Percentiles rank a stretch among this genome's conserved stretches.
These are phyloP conservation scores for Patella pellucida DNA, from an alignment of 2,888 invertebrate genomes.

Conservation along the genomic window DNA sequence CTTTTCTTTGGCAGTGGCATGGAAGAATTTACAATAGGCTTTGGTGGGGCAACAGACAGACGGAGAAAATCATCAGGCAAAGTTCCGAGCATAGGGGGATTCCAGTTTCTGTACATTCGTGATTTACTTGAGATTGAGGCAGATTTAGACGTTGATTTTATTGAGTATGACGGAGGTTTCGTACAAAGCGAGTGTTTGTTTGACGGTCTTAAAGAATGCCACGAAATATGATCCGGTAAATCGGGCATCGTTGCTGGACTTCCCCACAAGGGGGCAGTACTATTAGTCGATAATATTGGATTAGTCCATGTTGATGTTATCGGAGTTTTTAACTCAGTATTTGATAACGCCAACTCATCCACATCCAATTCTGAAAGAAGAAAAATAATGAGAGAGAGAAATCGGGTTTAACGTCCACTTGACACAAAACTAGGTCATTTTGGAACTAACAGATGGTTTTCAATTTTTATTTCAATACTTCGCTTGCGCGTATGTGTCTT, in stretches of 20 bases:
- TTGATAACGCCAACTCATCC: constrained; percentile 36
- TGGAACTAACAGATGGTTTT: too few species aligned
- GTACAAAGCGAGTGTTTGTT: constrained; percentile 30
- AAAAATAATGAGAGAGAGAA: not conserved
- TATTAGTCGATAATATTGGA: constrained; percentile 13
- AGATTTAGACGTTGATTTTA: constrained; percentile 23
- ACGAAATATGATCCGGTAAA: constrained; percentile 1
- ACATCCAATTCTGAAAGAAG: constrained; percentile 25
- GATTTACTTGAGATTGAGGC: constrained; percentile 35
- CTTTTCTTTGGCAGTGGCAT: constrained; percentile 2
- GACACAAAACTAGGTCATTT: too few species aligned
- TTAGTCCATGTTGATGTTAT: constrained; percentile 22
- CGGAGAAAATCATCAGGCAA: constrained; percentile 85
- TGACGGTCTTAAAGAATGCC: constrained; percentile 25
- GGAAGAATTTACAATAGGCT: not conserved
- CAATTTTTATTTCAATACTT: too few species aligned
- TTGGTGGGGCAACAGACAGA: constrained; percentile 27
- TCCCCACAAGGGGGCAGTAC: not conserved
- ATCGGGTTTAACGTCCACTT: too few species aligned
- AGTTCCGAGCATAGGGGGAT: constrained; percentile 83
- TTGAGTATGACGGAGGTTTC: constrained; percentile 28
- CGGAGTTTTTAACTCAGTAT: constrained; percentile 39
- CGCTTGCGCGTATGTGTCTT: too few species aligned
- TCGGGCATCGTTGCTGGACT: constrained; percentile 2
- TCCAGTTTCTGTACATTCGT: constrained; percentile 77